A percentile compares a stretch with the other conserved stretches of the same genome.
These are phyloP conservation scores for Formicarius rufipectus DNA, from an alignment of 2,113 vertebrate species.

Conservation along the genomic window DNA sequence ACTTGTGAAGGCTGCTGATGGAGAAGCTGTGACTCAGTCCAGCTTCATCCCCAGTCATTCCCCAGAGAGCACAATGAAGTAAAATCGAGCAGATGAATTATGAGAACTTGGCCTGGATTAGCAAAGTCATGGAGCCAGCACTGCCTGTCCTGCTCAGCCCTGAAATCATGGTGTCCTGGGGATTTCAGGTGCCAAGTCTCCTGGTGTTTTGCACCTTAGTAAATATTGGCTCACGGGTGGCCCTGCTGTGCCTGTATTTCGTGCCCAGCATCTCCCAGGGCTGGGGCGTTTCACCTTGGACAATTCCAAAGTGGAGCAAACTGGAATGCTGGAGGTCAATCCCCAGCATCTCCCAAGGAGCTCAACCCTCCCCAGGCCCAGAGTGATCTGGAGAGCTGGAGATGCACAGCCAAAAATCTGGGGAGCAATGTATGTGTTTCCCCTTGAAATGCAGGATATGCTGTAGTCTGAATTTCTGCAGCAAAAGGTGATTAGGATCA, in stretches of 20 bases:
- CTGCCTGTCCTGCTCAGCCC: not conserved
- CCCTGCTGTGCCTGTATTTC: not conserved
- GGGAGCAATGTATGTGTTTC: not conserved
- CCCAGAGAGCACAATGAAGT: not conserved
- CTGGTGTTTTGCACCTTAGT: not conserved
- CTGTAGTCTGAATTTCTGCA: not conserved
- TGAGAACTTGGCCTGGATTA: not conserved
- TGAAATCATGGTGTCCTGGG: not conserved
- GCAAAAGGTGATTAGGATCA: not conserved
- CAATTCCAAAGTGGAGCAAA: not conserved
- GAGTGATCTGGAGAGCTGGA: rapidly evolving
- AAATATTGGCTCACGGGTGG: not conserved
- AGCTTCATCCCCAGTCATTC: not conserved
- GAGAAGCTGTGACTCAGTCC: not conserved
- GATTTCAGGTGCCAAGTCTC: not conserved
- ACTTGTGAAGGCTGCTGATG: not conserved
- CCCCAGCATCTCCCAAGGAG: not conserved
- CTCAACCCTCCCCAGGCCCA: not conserved
- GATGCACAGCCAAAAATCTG: not conserved
- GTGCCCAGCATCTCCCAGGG: not conserved
- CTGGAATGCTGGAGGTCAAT: not conserved
- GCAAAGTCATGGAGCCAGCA: not conserved
- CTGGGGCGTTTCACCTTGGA: not conserved
- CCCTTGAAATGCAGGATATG: not conserved
- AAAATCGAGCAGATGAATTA: not conserved